phyloP scores from a whole-genome alignment of 2,888 invertebrate species.

The Andrena bicolor region DNA sequence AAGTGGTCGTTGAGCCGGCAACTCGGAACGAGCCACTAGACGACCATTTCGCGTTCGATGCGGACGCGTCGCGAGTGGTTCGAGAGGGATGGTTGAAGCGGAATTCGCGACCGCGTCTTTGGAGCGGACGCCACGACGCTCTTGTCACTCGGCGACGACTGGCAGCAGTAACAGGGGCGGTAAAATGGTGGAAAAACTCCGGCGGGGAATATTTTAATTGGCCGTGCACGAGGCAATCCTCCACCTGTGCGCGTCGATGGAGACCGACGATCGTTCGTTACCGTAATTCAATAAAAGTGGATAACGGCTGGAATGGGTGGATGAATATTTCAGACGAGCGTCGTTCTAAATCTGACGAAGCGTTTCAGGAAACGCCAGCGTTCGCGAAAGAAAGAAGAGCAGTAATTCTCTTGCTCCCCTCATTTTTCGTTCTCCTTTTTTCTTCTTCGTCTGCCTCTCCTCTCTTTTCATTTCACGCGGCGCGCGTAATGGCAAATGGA shows the following conservation, averaged over 20 bases:
- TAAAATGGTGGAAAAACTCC: neutral
- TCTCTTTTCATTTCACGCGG: neutral
- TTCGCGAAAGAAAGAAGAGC: conserved; percentile 6
- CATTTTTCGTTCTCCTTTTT: neutral
- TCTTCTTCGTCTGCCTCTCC: neutral
- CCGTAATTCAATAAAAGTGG: conserved; percentile 38
- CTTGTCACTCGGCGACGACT: conserved; percentile 2
- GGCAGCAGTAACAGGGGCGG: neutral
- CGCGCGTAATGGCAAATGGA: conserved; percentile 11
- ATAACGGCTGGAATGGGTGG: conserved; percentile 17
- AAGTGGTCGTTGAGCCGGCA: conserved; percentile 4
- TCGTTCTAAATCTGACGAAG: conserved; percentile 25
- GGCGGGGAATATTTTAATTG: conserved; percentile 20
- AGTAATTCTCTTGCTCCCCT: conserved; percentile 1
- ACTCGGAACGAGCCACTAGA: conserved; percentile 23
- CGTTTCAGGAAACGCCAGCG: conserved; percentile 8
- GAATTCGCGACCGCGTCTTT: conserved; percentile 25
- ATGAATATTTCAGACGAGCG: conserved; percentile 11
- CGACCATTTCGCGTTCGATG: conserved; percentile 26
- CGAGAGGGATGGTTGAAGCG: neutral
- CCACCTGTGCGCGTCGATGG: neutral
- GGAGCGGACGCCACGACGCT: neutral
- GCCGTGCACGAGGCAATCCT: neutral
- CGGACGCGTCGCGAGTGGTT: neutral
- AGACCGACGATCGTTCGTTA: conserved; percentile 45